Evolutionary conservation across 2,113 vertebrate genomes (phyloP).

Genomic region (Otis tarda): DNA sequence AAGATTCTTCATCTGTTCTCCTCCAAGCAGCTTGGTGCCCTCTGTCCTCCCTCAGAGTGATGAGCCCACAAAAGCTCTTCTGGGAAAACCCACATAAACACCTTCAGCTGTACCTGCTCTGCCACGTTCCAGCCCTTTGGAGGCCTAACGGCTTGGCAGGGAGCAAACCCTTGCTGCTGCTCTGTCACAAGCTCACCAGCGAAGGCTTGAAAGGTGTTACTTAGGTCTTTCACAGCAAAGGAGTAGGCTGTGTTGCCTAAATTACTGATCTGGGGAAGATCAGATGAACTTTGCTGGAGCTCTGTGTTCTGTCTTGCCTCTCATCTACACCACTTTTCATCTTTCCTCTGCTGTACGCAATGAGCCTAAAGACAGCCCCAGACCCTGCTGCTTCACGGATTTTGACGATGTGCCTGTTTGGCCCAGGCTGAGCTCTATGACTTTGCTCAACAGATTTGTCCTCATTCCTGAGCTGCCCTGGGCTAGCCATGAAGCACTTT

Average conservation of each 20-base stretch:
- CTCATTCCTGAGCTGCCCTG: neutral
- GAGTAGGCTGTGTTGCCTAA: neutral
- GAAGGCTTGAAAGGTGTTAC: neutral
- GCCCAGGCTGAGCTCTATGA: neutral
- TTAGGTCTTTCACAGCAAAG: neutral
- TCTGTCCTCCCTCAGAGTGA: neutral
- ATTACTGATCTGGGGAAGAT: neutral
- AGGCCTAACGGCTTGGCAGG: neutral
- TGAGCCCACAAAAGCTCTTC: neutral
- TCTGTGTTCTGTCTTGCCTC: neutral
- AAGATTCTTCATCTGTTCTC: neutral
- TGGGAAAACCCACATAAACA: fast-evolving
- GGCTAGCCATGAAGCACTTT: neutral
- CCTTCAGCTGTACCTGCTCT: neutral
- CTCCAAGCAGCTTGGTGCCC: neutral
- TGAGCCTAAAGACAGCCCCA: neutral
- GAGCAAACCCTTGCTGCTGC: neutral
- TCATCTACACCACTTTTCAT: neutral
- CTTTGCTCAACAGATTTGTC: neutral
- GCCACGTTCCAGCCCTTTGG: neutral
- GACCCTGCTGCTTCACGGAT: neutral
- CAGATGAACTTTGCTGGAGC: neutral
- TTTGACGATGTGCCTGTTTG: neutral
- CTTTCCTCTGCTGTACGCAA: neutral
- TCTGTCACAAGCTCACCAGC: neutral